phyloP scores from a whole-genome alignment of 2,113 vertebrate species.

The Urocolius indicus region DNA sequence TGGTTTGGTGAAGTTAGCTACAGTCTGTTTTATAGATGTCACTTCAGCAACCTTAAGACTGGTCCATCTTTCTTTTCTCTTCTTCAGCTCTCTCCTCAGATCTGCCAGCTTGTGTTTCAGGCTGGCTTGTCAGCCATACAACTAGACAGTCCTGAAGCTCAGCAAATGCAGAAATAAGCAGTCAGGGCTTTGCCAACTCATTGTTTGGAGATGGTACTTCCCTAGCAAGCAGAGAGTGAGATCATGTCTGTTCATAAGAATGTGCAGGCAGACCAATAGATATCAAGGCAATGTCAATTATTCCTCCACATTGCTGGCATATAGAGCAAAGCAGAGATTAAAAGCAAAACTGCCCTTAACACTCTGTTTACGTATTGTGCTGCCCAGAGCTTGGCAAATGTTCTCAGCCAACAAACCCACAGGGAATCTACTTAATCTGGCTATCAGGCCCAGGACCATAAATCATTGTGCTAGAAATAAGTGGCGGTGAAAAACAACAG shows the following conservation, averaged over 20 bases:
- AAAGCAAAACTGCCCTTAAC: slow-evolving; percentile 32
- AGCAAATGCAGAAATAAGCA: not conserved
- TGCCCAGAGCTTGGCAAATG: not conserved
- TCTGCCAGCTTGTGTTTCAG: not conserved
- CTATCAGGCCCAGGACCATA: not conserved
- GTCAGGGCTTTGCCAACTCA: not conserved
- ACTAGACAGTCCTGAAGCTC: not conserved
- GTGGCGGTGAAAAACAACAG: not conserved
- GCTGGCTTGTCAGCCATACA: not conserved
- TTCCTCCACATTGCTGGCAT: slow-evolving; percentile 4
- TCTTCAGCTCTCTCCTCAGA: not conserved
- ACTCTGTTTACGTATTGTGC: not conserved
- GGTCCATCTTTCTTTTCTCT: not conserved
- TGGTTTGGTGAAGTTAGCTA: not conserved
- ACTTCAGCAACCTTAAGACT: not conserved
- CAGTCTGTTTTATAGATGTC: not conserved
- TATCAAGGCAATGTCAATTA: not conserved
- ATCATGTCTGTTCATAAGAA: slow-evolving; percentile 8
- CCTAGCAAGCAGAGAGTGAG: not conserved
- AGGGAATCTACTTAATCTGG: not conserved
- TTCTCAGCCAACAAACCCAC: not conserved
- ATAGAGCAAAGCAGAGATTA: not conserved
- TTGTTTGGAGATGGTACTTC: not conserved
- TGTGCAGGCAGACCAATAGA: not conserved
- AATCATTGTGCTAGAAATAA: not conserved